These are phyloP conservation scores for Gambusia holbrooki DNA, from an alignment of 2,113 vertebrate species.

Conservation along the genomic window DNA sequence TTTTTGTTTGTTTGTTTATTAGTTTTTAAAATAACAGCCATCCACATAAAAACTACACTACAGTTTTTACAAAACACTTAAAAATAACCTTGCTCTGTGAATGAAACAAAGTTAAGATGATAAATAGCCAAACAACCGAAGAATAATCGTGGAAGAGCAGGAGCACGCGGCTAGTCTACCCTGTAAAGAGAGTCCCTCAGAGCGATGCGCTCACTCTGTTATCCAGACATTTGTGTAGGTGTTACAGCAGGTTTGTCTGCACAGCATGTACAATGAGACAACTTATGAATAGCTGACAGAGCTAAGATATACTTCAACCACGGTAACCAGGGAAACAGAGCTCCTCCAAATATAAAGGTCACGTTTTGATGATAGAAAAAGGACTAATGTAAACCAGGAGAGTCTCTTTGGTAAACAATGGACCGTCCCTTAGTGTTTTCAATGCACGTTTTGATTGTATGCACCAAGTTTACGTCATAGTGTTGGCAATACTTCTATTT, in stretches of 20 bases:
- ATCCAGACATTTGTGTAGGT: constrained; percentile 40
- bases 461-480: constrained; percentile 29
- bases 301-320: constrained; percentile 33
- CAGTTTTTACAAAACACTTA: constrained; percentile 69
- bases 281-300: constrained; percentile 55
- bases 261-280: constrained; percentile 50
- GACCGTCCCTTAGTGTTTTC: constrained; percentile 40
- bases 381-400: constrained; percentile 63
- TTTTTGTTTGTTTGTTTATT: constrained; percentile 69
- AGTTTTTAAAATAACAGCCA: constrained; percentile 77
- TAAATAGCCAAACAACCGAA: constrained; percentile 46
- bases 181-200: constrained; percentile 56
- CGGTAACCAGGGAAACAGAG: constrained; percentile 43
- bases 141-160: constrained; percentile 48
- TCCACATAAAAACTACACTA: constrained; percentile 75
- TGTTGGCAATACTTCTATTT: constrained; percentile 17
- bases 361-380: constrained; percentile 46
- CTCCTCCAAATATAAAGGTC: constrained; percentile 53
- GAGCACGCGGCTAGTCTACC: constrained; percentile 56
- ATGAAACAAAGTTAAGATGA: constrained; percentile 45
- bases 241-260: constrained; percentile 38
- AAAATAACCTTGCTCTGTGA: constrained; percentile 47
- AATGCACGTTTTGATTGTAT: constrained; percentile 40
- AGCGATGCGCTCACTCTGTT: constrained; percentile 20
- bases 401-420: constrained; percentile 72